Evolutionary conservation across 92 coral and sea anemone species (phyloP), one percentile per base, ranked within the genome.

Genomic region (Palythoa grandiflora): DNA sequence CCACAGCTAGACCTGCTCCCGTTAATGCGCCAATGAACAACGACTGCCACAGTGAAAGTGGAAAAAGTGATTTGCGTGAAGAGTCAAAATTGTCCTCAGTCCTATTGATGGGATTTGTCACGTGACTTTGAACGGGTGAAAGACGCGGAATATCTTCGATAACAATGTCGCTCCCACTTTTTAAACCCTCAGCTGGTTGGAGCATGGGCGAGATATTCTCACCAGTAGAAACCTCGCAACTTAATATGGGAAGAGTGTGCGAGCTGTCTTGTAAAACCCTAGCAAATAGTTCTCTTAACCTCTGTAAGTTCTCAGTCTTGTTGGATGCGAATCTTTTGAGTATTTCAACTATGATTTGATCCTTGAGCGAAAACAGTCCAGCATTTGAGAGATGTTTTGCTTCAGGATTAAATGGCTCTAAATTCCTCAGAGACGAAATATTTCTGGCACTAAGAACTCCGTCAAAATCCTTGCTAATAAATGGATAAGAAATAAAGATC

Each of bases 281-380:
- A 11, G 68, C 48, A 35, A 78, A 59, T 4, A 54, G 12, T 78
- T 35, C 59, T 55, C 83, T 54, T 28, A 78, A 78, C 52, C 68
- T 19, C 48, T 57, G 8, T 5, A 78, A 57, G 83, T 59, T 57
- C 57, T 38, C 83, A 70, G 57, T 65, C 38, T 78, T 36, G 28
- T 40, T 61, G 14, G 48, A 40, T 20, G 70, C 83, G 59, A 78
- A 44, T 7, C 59, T 13, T 78, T 55, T 65, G 14, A 78, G 68
- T 38, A 57, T 16, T 35, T 39, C 68, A 20, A 55, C 50, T 21
- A 78, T 78, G 9, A 53, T 53, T 57, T 63, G 70, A 78, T 63
- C 57, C 70, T 78, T 78, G 21, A 78, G 54, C 51, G 83, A 55
- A 78, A 78, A 78, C 83, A 78, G 44, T 7, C 83, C 83, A 9